phyloP scores from a whole-genome alignment of 1,140 invertebrate species.

The Penaeus japonicus region DNA sequence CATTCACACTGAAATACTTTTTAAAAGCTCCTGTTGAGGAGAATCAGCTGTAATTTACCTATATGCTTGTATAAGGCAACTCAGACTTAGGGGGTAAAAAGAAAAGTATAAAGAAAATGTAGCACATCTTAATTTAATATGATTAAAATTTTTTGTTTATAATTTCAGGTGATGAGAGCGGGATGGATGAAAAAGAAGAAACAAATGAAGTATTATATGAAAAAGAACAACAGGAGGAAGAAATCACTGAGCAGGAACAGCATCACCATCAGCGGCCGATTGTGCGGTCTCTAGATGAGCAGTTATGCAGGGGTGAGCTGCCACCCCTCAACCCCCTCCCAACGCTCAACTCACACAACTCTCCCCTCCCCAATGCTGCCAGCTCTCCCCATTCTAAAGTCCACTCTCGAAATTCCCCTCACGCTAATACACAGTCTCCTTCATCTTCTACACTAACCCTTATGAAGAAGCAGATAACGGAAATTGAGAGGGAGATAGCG shows the following conservation, averaged over 20 bases:
- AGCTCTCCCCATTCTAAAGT: constrained; percentile 40
- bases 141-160: too few relatives aligned
- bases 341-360: constrained; percentile 37
- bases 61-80: too few relatives aligned
- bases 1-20: too few relatives aligned
- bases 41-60: too few relatives aligned
- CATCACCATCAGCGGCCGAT: constrained; percentile 30
- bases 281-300: constrained; percentile 53
- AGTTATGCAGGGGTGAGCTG: constrained; percentile 57
- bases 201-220: constrained; percentile 48
- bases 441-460: constrained; percentile 69
- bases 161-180: constrained; percentile 85
- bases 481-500: constrained; percentile 77
- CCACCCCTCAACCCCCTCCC: constrained; percentile 48
- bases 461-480: constrained; percentile 78
- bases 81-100: too few relatives aligned
- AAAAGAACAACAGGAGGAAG: constrained; percentile 21
- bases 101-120: too few relatives aligned
- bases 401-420: constrained; percentile 39
- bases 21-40: too few relatives aligned
- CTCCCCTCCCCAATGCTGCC: constrained; percentile 35
- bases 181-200: constrained; percentile 73
- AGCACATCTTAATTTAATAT: too few relatives aligned
- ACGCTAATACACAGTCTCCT: constrained; percentile 58
- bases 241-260: constrained; percentile 12